A percentile compares a stretch with the other conserved stretches of the same genome.
Conservation (phyloP, 1,140 invertebrate genomes). For the Atopsyche davidsoni region DNA sequence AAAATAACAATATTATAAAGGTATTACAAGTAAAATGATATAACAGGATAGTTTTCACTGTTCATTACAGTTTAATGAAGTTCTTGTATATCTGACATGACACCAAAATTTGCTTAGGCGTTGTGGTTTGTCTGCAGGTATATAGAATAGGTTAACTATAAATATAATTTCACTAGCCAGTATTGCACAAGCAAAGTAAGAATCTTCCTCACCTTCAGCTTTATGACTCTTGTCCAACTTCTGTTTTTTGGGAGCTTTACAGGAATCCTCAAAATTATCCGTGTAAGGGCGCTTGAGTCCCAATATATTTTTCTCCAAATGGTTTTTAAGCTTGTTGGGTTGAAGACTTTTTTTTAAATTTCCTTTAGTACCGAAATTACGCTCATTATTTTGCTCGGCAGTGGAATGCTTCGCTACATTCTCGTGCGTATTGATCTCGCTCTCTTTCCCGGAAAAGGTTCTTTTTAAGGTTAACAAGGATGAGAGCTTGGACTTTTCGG, state of each 20-base stretch:
- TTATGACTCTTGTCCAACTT: neutral
- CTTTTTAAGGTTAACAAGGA: slow-evolving; percentile 42
- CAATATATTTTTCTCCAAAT: neutral
- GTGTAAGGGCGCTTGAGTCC: neutral
- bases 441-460: slow-evolving; percentile 33
- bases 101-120: neutral
- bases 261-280: neutral
- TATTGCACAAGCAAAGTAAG: neutral
- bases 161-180: neutral
- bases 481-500: slow-evolving; percentile 41
- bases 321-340: neutral
- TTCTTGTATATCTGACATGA: neutral
- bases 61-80: neutral
- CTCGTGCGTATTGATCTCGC: neutral
- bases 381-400: neutral
- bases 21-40: neutral
- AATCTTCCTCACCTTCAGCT: neutral
- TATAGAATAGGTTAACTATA: neutral
- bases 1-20: neutral
- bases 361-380: neutral
- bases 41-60: neutral
- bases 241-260: neutral
- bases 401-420: neutral
- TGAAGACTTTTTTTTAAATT: neutral
- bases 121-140: neutral